Evolutionary conservation across 2,888 invertebrate species (phyloP), one percentile per base, ranked within the genome.

Genomic region (Harpalus rufipes): DNA sequence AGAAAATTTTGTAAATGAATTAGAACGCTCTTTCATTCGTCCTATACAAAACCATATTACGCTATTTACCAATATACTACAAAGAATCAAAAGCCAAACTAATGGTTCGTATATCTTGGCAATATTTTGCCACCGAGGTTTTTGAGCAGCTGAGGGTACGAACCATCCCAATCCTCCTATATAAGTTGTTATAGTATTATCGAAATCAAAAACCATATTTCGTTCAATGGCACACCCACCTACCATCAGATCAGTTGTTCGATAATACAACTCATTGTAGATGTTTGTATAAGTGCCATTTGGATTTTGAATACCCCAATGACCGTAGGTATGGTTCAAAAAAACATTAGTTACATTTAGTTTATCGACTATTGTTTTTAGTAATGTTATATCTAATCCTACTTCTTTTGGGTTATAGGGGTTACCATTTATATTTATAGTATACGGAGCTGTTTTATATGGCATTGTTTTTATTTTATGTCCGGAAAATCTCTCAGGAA

Each of bases 381-480:
- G 14, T 78, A 78, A 56, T 25, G 58, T 58, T 58, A 78, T 78
- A 25, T 78, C 78, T 4, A 78, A 8, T 25, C 56, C 78, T 6
- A 21, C 8, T 58, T 32, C 21, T 12, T 16, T 32, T 58, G 78
- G 58, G 2, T 78, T 25, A 1, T 25, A 7, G 10, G 12, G 25
- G n/a, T 78, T 21, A 21, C 78, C 78, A 25, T 21, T 1, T 25
- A n/a, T 78, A 12, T 56, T 25, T 12, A 58, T 51, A 14, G 58
- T n/a, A 58, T 78, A 78, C 10, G 78, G 78, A 21, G 25, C 21
- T 7, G 87, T n/a, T n/a, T 14, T 44, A 41, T 86, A 74, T 10
- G 86, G 58, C 0, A 86, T 25, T 6, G 87, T 78, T 32, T 79
- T 86, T 12, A 88, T 16, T 39, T 83, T 51, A 61, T 87, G 86